A percentile compares a stretch with the other conserved stretches of the same genome.
phyloP scores from a whole-genome alignment of 2,888 invertebrate genomes.

The Carpatolechia fugitivella region DNA sequence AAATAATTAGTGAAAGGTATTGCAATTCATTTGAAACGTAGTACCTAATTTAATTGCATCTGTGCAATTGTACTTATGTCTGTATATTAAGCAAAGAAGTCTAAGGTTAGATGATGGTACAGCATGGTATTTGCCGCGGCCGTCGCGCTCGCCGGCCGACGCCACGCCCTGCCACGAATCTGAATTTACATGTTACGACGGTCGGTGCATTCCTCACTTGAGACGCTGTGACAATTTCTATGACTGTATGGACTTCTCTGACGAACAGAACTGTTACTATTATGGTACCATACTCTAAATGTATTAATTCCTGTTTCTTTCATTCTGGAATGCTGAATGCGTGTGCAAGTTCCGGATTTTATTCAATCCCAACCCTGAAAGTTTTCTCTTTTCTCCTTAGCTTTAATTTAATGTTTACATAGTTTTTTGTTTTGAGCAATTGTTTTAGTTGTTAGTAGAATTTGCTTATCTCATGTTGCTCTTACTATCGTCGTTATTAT shows the following conservation, averaged over 20 bases:
- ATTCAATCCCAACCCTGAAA: slow-evolving; percentile 10
- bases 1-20: too few species aligned
- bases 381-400: too few species aligned
- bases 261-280: slow-evolving; percentile 90
- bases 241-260: slow-evolving; percentile 94
- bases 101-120: slow-evolving; percentile 42
- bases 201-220: slow-evolving; percentile 86
- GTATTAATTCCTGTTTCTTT: slow-evolving; percentile 17
- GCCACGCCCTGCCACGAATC: slow-evolving; percentile 76
- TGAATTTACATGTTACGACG: slow-evolving; percentile 87
- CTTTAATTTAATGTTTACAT: slow-evolving; percentile 12
- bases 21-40: too few species aligned
- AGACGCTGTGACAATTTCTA: slow-evolving; percentile 93
- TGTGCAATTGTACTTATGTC: too few species aligned
- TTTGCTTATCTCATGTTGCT: not conserved
- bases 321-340: slow-evolving; percentile 49
- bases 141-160: slow-evolving; percentile 51
- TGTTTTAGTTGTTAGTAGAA: too few species aligned
- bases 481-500: not conserved
- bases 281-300: slow-evolving; percentile 60
- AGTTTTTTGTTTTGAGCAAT: not conserved
- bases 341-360: slow-evolving; percentile 29
- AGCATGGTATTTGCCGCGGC: slow-evolving; percentile 61
- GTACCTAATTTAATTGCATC: too few species aligned
- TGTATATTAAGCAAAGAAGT: slow-evolving; percentile 1